These are phyloP conservation scores for Styela clava DNA, from an alignment of 23 tunicate genomes.

Conservation along the genomic window DNA sequence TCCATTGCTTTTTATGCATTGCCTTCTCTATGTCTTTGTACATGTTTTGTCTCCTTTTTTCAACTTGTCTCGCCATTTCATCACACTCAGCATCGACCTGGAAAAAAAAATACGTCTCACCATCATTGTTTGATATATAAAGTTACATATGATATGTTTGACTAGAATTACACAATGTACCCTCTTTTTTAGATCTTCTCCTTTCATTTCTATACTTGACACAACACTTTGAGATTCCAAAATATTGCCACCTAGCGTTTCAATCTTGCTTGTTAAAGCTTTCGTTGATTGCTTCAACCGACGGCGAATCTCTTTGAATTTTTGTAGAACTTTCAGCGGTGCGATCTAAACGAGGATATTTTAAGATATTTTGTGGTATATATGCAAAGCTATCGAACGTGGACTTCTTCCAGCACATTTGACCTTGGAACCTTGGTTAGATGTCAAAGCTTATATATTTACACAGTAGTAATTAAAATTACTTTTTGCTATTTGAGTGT, in stretches of 20 bases:
- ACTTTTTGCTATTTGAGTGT: too few species aligned
- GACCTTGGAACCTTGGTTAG: too few species aligned
- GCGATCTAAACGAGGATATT: slow-evolving; percentile 24
- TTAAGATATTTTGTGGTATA: background rate
- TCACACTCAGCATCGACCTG: slow-evolving; percentile 78
- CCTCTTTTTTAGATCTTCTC: slow-evolving; percentile 37
- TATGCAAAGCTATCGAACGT: too few species aligned
- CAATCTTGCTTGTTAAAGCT: slow-evolving; percentile 50
- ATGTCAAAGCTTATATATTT: too few species aligned
- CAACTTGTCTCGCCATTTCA: slow-evolving; percentile 49
- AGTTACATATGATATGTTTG: too few species aligned
- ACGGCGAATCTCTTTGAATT: slow-evolving; percentile 46
- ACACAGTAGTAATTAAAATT: too few species aligned
- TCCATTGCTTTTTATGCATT: slow-evolving; percentile 50
- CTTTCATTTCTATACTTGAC: slow-evolving; percentile 44
- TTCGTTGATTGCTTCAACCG: slow-evolving; percentile 44
- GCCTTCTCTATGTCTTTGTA: slow-evolving; percentile 55
- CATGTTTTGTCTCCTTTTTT: slow-evolving; percentile 59
- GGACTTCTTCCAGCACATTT: too few species aligned
- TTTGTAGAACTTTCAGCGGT: slow-evolving; percentile 40
- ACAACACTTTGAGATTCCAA: slow-evolving; percentile 40
- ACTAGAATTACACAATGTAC: slow-evolving; percentile 10
- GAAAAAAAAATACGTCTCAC: background rate
- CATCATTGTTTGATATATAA: too few species aligned
- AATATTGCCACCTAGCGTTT: slow-evolving; percentile 58